phyloP scores from a whole-genome alignment of 1,140 invertebrate genomes.

The Diabrotica undecimpunctata region DNA sequence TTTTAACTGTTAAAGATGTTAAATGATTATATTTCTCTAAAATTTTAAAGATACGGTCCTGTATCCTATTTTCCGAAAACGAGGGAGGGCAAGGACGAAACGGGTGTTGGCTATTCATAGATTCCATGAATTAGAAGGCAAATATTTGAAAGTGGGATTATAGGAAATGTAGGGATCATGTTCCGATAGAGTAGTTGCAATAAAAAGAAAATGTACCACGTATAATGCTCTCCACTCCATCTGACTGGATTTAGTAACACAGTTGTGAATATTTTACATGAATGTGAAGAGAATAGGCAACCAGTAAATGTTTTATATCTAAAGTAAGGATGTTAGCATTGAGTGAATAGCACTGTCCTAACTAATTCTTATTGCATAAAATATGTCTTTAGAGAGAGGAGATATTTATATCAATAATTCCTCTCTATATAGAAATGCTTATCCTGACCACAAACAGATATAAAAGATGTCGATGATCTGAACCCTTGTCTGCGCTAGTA shows the following conservation, averaged over 20 bases:
- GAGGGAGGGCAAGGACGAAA: not conserved
- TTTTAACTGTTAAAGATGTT: too few species aligned
- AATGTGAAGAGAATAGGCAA: not conserved
- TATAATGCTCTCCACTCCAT: not conserved
- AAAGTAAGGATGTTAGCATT: too few species aligned
- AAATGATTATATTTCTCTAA: too few species aligned
- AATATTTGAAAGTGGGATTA: slow-evolving; percentile 3
- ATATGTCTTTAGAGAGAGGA: too few species aligned
- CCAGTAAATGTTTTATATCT: not conserved
- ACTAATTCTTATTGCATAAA: too few species aligned
- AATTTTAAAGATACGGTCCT: not conserved
- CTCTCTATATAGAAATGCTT: too few species aligned
- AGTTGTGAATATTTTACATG: not conserved
- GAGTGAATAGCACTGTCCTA: too few species aligned
- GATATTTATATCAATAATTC: too few species aligned
- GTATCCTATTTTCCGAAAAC: not conserved
- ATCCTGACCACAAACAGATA: too few species aligned
- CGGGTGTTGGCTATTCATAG: not conserved
- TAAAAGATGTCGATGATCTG: too few species aligned
- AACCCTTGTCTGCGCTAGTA: too few species aligned
- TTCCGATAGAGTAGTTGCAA: not conserved
- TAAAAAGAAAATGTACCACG: not conserved
- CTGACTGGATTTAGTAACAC: not conserved
- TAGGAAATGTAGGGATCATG: slow-evolving; percentile 2
- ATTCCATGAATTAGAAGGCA: slow-evolving; percentile 2